Conservation (phyloP, 2,113 vertebrate species). For the Lucifuga dentata region DNA sequence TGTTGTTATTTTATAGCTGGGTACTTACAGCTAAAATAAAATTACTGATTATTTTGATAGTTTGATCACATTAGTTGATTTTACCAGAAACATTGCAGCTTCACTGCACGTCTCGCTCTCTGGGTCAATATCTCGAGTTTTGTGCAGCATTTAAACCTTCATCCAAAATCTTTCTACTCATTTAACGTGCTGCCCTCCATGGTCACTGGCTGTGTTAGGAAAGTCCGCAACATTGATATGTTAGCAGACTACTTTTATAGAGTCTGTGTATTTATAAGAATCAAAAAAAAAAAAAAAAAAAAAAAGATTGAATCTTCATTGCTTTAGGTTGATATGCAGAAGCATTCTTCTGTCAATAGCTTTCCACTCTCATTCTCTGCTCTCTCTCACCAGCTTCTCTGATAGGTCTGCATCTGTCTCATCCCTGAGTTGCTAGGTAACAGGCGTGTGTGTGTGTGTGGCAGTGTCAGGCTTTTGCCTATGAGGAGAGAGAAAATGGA, state of each 20-base stretch:
- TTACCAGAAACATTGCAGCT: background rate
- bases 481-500: slow-evolving; percentile 59
- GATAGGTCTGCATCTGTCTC: slow-evolving; percentile 81
- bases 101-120: background rate
- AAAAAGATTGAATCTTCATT: slow-evolving; percentile 58
- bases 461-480: slow-evolving; percentile 73
- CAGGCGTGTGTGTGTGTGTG: slow-evolving; percentile 74
- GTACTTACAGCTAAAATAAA: background rate
- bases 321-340: slow-evolving; percentile 59
- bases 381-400: slow-evolving; percentile 69
- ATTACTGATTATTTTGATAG: background rate
- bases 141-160: background rate
- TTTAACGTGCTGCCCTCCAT: too few species aligned
- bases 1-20: background rate
- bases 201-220: slow-evolving; percentile 3
- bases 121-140: background rate
- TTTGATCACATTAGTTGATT: background rate
- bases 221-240: too few species aligned
- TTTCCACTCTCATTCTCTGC: slow-evolving; percentile 57
- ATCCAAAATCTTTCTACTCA: background rate
- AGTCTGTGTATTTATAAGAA: too few species aligned
- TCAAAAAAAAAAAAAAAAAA: too few species aligned
- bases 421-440: slow-evolving; percentile 85
- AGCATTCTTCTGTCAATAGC: slow-evolving; percentile 69
- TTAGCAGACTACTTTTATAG: too few species aligned